A percentile compares a stretch with the other conserved stretches of the same genome.
phyloP scores from a whole-genome alignment of 1,140 invertebrate genomes.

The Cecropterus lyciades region DNA sequence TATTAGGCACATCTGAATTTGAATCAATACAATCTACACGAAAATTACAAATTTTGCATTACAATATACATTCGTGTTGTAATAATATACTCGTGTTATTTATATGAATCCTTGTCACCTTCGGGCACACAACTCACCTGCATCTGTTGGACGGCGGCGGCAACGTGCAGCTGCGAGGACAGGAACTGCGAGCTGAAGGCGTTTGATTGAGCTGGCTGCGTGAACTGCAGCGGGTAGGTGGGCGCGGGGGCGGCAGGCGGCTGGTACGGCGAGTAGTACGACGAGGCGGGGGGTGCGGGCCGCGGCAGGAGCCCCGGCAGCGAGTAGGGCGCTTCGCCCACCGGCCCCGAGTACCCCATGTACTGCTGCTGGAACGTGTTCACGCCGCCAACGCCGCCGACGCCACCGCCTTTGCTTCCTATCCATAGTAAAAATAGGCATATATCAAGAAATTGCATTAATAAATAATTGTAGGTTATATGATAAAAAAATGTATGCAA shows the following conservation, averaged over 20 bases:
- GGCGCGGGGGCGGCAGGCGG: slow-evolving; percentile 71
- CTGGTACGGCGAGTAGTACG: slow-evolving; percentile 77
- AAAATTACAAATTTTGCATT: too few species aligned
- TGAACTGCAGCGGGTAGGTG: slow-evolving; percentile 76
- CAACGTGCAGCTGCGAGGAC: slow-evolving; percentile 72
- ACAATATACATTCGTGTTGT: too few species aligned
- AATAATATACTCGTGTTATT: too few species aligned
- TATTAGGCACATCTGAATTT: too few species aligned
- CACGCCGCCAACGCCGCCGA: slow-evolving; percentile 65
- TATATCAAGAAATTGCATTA: background rate
- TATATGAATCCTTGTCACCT: too few species aligned
- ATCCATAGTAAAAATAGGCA: slow-evolving; percentile 1
- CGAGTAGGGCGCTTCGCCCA: slow-evolving; percentile 74
- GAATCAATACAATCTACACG: too few species aligned
- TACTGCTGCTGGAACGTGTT: slow-evolving; percentile 80
- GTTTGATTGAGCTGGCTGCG: slow-evolving; percentile 71
- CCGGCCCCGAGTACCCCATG: slow-evolving; percentile 76
- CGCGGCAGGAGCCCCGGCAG: slow-evolving; percentile 71
- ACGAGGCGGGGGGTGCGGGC: slow-evolving; percentile 69
- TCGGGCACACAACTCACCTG: slow-evolving; percentile 50
- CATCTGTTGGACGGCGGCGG: slow-evolving; percentile 77
- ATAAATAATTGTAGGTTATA: too few species aligned
- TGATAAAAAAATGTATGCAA: too few species aligned
- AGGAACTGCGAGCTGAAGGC: slow-evolving; percentile 75
- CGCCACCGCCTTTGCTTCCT: slow-evolving; percentile 77